Conservation (phyloP, 2,113 vertebrate species). For the Etheostoma cragini region DNA sequence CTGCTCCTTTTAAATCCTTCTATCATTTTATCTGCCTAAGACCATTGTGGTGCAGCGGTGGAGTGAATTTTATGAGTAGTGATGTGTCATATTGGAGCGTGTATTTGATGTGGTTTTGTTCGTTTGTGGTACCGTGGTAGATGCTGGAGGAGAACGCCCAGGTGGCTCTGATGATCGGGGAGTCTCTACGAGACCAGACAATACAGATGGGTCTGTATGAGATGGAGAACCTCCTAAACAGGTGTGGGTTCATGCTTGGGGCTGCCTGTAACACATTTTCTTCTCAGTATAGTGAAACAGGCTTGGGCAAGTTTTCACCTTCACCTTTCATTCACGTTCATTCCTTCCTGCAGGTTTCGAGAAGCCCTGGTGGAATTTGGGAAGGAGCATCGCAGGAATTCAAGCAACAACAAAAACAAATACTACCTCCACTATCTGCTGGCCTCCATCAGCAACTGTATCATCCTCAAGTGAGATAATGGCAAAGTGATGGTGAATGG, state of each 20-base stretch:
- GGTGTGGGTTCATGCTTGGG: conserved; percentile 74
- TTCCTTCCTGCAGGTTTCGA: conserved; percentile 83
- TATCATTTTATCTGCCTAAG: too few relatives aligned
- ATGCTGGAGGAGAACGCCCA: conserved; percentile 95
- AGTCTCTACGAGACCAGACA: conserved; percentile 87
- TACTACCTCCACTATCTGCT: conserved; percentile 92
- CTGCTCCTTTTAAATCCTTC: background rate
- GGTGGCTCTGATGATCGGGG: conserved; percentile 87
- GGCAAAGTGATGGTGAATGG: too few relatives aligned
- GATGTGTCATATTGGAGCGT: background rate
- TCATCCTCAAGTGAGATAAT: conserved; percentile 90
- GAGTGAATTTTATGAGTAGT: background rate
- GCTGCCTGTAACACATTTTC: background rate
- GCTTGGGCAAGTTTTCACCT: background rate
- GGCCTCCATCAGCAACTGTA: conserved; percentile 92
- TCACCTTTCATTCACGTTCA: background rate
- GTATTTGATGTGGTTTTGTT: background rate
- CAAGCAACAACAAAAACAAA: conserved; percentile 79
- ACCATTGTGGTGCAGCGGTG: background rate
- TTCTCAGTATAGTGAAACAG: background rate
- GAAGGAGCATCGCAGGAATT: conserved; percentile 86
- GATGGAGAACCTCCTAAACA: conserved; percentile 90
- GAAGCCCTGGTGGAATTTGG: conserved; percentile 90
- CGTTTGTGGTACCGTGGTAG: conserved; percentile 69
- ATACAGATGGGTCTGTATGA: conserved; percentile 91